Evolutionary conservation across 1,140 invertebrate species (phyloP), one percentile per base, ranked within the genome.

Genomic region (Propsilocerus akamusi): DNA sequence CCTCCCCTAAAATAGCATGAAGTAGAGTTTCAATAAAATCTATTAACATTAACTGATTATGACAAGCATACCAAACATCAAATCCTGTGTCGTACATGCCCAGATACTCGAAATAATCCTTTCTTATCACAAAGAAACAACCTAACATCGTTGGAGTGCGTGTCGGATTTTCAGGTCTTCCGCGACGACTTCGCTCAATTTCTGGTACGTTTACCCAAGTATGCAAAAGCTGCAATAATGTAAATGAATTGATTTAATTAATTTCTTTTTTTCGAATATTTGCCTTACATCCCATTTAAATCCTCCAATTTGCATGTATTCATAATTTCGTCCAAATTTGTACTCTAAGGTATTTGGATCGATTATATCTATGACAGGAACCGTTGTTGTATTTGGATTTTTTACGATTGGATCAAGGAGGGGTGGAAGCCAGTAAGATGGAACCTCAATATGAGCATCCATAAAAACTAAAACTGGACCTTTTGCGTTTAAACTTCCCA

Each of bases 91-190:
- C 34, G 22, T 41, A 41, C 34, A 41, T 41, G 3, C 34, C 34
- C 14, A 41, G 22, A 8, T 17, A 8, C 17, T 41, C 17, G 10
- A 41, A 41, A 41, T 20, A 41, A 17, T 41, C 17, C 17, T 41
- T 41, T 20, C 22, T 20, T 20, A 41, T 41, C 14, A 41, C 34
- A 41, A 41, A 41, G 17, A 41, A 41, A 2, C 14, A 14, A 20
- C 34, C 34, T 1, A 41, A 10, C 34, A 41, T 97, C 0, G 94
- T 97, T 0, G 94, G 94, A 32, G 89, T 92, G 72, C 80, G 84
- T 5, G 97, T 88, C 2, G 94, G 93, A 64, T 95, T 88, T 5
- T 93, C 87, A 4, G 84, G 74, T 66, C 86, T 83, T 1, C 4
- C 5, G 17, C 34, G 5, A 8, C 34, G 17, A 8, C 14, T 41